A percentile compares a stretch with the other conserved stretches of the same genome.
Evolutionary conservation across 92 coral and sea anemone species (phyloP).

Genomic region (Zoanthus sansibaricus): DNA sequence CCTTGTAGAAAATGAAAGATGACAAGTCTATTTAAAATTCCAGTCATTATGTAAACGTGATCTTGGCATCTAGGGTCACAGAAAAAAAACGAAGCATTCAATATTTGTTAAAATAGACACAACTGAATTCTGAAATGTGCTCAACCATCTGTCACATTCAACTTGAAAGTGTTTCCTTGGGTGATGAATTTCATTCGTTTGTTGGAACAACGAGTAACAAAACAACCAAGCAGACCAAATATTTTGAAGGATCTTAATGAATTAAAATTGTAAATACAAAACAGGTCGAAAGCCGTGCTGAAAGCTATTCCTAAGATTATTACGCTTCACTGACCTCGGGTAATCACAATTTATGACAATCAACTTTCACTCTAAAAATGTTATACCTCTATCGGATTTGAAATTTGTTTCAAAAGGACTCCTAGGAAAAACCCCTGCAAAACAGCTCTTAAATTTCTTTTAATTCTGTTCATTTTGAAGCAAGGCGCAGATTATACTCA

Average conservation of each 20-base stretch:
- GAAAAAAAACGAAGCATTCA: neutral
- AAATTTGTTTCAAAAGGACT: neutral
- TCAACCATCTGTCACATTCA: slow-evolving; percentile 19
- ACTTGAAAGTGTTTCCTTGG: neutral
- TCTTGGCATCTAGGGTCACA: neutral
- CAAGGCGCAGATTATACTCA: neutral
- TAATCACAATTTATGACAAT: neutral
- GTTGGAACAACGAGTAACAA: neutral
- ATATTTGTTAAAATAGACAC: neutral
- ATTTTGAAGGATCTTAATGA: neutral
- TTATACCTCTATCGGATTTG: neutral
- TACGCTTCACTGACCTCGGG: slow-evolving; percentile 13
- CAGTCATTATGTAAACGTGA: slow-evolving; percentile 16
- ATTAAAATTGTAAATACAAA: slow-evolving; percentile 7
- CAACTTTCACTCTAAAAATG: neutral
- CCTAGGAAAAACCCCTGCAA: neutral
- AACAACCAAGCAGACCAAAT: neutral
- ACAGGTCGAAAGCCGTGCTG: slow-evolving; percentile 22
- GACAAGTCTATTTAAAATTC: slow-evolving; percentile 17
- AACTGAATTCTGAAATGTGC: neutral
- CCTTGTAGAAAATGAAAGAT: slow-evolving; percentile 9
- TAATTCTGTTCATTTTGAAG: neutral
- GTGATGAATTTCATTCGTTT: neutral
- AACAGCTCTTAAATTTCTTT: neutral
- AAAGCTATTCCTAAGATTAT: neutral